phyloP scores from a whole-genome alignment of 2,888 invertebrate species.

The Eueremaeus valkanovi region DNA sequence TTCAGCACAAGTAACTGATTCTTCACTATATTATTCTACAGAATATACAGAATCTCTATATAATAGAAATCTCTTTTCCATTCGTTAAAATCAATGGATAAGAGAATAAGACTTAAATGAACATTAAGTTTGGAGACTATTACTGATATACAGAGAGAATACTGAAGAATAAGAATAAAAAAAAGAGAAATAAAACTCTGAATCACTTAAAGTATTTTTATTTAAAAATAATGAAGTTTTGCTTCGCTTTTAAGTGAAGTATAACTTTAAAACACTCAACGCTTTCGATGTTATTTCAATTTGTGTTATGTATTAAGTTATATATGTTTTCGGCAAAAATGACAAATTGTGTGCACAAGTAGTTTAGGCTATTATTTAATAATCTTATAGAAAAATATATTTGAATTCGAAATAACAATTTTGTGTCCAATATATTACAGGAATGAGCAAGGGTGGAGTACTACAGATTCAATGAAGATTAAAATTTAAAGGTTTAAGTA shows the following conservation, averaged over 20 bases:
- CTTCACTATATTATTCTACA: background rate
- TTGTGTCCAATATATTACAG: too few species aligned
- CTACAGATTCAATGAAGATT: too few species aligned
- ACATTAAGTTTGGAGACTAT: background rate
- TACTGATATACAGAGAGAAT: background rate
- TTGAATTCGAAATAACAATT: too few species aligned
- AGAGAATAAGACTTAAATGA: background rate
- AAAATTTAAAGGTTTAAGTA: too few species aligned
- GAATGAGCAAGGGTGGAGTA: too few species aligned
- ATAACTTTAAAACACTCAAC: background rate
- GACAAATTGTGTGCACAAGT: conserved; percentile 6
- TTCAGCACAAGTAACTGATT: background rate
- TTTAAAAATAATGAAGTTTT: conserved; percentile 10
- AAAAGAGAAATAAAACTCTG: background rate
- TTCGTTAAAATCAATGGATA: background rate
- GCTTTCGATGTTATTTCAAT: background rate
- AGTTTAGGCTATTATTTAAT: background rate
- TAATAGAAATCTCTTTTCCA: background rate
- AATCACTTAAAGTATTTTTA: background rate
- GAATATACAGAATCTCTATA: too few species aligned
- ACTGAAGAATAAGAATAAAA: background rate
- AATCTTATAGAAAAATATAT: too few species aligned
- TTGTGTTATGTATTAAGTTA: too few species aligned
- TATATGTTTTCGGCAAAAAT: background rate
- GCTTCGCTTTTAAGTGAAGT: background rate